Base-by-base conservation (phyloP, 1,140 invertebrate species). In the Diachasmimorpha longicaudata region DNA sequence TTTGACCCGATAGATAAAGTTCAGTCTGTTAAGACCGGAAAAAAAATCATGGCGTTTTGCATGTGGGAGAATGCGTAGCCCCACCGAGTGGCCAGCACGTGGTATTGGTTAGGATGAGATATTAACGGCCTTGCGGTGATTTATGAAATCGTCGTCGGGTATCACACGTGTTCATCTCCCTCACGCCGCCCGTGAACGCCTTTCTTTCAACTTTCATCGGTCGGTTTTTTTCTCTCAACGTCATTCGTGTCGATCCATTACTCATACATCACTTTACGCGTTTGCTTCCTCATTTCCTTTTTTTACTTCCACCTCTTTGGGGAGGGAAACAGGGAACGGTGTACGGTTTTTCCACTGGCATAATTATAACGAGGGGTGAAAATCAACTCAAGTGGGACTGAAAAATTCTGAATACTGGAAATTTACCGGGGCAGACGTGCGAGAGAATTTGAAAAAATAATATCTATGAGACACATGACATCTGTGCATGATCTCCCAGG, bases 31-130 rank as follows among this genome's bases (percentile, higher is more conserved):
- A 31, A 36, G 13, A 42, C 25, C 23, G 36, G 67, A 25, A 31
- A 63, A 63, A 58, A 63, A 63, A 63, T 42, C 42, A 46, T 48
- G n/a, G 52, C 21, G 71, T 73, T 58, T 42, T 72, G 55, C 36
- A 23, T 46, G 42, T 67, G 31, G 63, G 36, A 73, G 63, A 37
- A 74, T 72, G 36, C 19, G 58, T 76, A n/a, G 66, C 52, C 77
- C 70, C 58, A 77, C 72, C 77, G 75, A 67, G 74, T 77, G 75
- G 75, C 75, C 75, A 75, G 70, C 79, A 80, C 70, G 72, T 80
- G 79, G 78, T 46, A 74, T 77, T 80, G 76, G 76, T 79, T 79
- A 79, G 72, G 42, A 77, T 73, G 76, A 74, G 67, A 77, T 77
- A 77, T 77, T 77, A 77, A 77, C 76, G 76, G 46, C 48, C 39